Conservation (phyloP, 1,140 invertebrate genomes). For the Leptopilina clavipes region DNA sequence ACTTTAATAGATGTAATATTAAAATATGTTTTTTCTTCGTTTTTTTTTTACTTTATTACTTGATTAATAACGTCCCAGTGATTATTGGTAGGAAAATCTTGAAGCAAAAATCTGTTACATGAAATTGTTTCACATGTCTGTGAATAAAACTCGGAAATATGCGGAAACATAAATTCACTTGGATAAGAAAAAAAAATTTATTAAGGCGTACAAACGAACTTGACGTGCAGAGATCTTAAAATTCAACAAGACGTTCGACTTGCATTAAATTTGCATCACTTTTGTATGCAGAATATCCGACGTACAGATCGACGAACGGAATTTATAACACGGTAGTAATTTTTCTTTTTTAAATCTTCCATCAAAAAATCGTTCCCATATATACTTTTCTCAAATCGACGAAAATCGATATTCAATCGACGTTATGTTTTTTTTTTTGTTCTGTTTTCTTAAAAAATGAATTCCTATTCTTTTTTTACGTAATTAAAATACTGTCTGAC, state of each 20-base stretch:
- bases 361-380: slow-evolving; percentile 15
- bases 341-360: slow-evolving; percentile 23
- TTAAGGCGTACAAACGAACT: slow-evolving; percentile 20
- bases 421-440: not conserved
- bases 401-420: slow-evolving; percentile 24
- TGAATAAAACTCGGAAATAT: not conserved
- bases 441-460: too few relatives aligned
- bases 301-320: slow-evolving; percentile 25
- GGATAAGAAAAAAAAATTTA: not conserved
- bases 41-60: not conserved
- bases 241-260: slow-evolving; percentile 28
- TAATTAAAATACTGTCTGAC: too few relatives aligned
- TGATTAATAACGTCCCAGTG: not conserved
- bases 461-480: too few relatives aligned
- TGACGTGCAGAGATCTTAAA: slow-evolving; percentile 25
- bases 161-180: not conserved
- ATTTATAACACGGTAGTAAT: slow-evolving; percentile 30
- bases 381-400: not conserved
- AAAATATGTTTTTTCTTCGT: too few relatives aligned
- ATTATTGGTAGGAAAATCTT: not conserved
- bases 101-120: not conserved
- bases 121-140: slow-evolving; percentile 4
- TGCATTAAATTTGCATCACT: slow-evolving; percentile 31
- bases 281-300: slow-evolving; percentile 26
- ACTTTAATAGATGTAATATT: too few relatives aligned